Conservation (phyloP, 2,113 vertebrate species). For the Heterochromis multidens region DNA sequence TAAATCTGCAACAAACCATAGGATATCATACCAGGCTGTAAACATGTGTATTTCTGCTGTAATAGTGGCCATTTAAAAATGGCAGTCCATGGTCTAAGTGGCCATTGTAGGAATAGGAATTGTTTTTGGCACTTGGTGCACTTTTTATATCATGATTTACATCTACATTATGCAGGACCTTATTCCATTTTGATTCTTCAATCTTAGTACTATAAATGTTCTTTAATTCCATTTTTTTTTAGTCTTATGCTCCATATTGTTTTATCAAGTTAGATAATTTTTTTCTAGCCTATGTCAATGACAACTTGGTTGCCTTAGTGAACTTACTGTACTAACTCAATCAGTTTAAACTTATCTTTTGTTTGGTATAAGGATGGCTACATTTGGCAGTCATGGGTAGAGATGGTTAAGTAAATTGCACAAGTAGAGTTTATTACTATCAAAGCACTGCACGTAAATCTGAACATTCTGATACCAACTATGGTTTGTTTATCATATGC, state of each 20-base stretch:
- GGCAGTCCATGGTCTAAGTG: too few species aligned
- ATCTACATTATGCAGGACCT: neutral
- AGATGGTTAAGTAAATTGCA: neutral
- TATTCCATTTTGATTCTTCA: neutral
- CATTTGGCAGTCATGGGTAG: neutral
- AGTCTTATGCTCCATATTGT: neutral
- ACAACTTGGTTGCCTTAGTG: rapidly evolving
- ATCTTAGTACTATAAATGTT: neutral
- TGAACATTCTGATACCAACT: neutral
- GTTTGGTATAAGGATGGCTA: too few species aligned
- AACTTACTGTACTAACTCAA: too few species aligned
- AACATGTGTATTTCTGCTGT: too few species aligned
- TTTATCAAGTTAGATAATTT: neutral
- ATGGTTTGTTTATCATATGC: neutral
- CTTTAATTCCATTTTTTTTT: neutral
- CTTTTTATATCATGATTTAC: neutral
- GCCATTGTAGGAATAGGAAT: too few species aligned
- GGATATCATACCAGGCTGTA: too few species aligned
- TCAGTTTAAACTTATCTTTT: too few species aligned
- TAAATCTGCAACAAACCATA: too few species aligned
- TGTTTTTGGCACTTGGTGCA: neutral
- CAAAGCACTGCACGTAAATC: neutral
- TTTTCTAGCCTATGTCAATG: neutral
- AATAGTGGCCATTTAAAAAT: neutral
- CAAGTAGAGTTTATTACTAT: neutral